Percentiles rank a stretch among this genome's conserved stretches.
These are phyloP conservation scores for Calyptomena viridis DNA, from an alignment of 2,113 vertebrate species.

Conservation along the genomic window DNA sequence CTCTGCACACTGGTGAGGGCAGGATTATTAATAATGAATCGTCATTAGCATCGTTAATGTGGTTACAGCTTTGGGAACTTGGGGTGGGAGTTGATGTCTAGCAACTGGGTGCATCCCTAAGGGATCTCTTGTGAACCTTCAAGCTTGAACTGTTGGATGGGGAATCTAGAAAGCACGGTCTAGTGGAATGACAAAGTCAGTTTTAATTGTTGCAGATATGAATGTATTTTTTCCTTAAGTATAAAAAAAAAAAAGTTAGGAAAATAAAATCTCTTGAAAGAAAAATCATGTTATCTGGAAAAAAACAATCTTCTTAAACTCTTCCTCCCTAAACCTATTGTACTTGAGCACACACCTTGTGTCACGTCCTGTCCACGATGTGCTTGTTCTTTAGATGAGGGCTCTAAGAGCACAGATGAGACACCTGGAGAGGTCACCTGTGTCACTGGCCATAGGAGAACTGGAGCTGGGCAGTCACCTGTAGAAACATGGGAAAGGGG, in stretches of 20 bases:
- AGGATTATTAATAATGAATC: background rate
- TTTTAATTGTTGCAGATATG: rapidly evolving
- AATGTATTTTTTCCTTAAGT: rapidly evolving
- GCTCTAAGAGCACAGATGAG: rapidly evolving
- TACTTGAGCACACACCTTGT: background rate
- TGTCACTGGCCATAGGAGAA: rapidly evolving
- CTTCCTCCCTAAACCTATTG: background rate
- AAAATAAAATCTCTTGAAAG: background rate
- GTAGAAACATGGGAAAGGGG: background rate
- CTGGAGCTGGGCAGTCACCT: background rate
- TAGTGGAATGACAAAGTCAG: rapidly evolving
- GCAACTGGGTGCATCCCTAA: rapidly evolving
- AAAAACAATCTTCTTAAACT: background rate
- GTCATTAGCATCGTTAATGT: rapidly evolving
- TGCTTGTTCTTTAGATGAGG: background rate
- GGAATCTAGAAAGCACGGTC: rapidly evolving
- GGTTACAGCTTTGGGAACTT: background rate
- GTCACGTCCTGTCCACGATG: rapidly evolving
- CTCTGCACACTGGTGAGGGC: background rate
- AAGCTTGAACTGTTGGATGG: background rate
- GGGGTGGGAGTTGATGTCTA: background rate
- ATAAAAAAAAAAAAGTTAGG: rapidly evolving
- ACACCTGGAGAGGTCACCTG: background rate
- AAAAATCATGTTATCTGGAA: background rate
- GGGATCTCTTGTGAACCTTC: background rate